These are phyloP conservation scores for Lasius platythorax DNA, from an alignment of 2,888 invertebrate genomes.

Conservation along the genomic window DNA sequence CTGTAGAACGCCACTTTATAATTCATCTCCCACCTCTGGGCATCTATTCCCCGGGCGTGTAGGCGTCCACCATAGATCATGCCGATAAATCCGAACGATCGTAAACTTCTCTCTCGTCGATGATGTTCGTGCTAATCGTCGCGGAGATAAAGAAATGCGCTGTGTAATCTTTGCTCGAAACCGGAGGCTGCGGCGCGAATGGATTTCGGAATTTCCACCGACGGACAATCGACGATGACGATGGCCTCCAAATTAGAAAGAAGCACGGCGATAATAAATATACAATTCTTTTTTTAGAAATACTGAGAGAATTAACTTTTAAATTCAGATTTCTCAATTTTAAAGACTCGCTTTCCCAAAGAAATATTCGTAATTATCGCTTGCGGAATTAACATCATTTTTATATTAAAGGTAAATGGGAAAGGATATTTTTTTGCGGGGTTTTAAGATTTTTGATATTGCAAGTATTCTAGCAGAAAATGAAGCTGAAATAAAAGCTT, in stretches of 20 bases:
- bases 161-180: constrained; percentile 28
- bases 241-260: not conserved
- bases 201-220: not conserved
- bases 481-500: not conserved
- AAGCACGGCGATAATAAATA: not conserved
- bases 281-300: not conserved
- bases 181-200: not conserved
- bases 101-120: constrained; percentile 16
- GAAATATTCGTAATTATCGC: not conserved
- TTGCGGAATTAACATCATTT: not conserved
- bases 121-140: constrained; percentile 33
- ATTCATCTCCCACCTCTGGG: constrained; percentile 84
- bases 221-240: not conserved
- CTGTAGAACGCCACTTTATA: constrained; percentile 82
- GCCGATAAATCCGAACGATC: constrained; percentile 14
- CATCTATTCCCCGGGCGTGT: constrained; percentile 58
- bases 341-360: not conserved
- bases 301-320: not conserved
- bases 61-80: constrained; percentile 42
- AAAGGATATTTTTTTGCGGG: not conserved
- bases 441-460: not conserved
- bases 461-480: not conserved
- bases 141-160: not conserved
- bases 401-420: not conserved
- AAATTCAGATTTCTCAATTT: not conserved